These are phyloP conservation scores for Otus sunia DNA, from an alignment of 2,113 vertebrate species.

Conservation along the genomic window DNA sequence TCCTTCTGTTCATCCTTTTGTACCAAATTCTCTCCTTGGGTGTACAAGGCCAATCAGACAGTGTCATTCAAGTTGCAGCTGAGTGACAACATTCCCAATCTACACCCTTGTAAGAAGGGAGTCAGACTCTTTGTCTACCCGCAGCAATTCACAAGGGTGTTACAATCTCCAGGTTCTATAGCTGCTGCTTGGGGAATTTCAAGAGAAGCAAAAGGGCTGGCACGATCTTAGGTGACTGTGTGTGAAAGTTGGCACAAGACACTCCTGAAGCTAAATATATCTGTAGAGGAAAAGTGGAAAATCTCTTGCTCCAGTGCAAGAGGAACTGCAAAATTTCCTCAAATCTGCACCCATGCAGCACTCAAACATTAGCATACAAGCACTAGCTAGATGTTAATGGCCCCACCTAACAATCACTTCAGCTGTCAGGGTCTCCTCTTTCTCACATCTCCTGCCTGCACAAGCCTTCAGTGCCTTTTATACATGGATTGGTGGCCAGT, in stretches of 20 bases:
- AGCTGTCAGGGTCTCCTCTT: not conserved
- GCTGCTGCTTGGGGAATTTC: not conserved
- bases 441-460: not conserved
- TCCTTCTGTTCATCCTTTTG: not conserved
- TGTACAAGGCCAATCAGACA: not conserved
- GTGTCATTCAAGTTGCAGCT: not conserved
- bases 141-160: not conserved
- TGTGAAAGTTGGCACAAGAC: not conserved
- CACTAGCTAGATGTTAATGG: not conserved
- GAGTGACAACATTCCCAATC: not conserved
- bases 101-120: not conserved
- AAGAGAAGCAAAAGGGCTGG: not conserved
- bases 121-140: not conserved
- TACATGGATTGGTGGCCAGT: accelerated
- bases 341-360: not conserved
- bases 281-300: not conserved
- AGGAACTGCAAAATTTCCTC: not conserved
- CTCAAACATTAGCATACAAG: not conserved
- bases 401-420: not conserved
- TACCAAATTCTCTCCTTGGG: not conserved
- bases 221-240: not conserved
- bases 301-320: accelerated
- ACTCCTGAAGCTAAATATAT: not conserved
- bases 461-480: not conserved
- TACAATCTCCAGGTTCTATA: not conserved